These are phyloP conservation scores for Zaprionus africanus DNA, from an alignment of 1,140 invertebrate genomes.

Conservation along the genomic window DNA sequence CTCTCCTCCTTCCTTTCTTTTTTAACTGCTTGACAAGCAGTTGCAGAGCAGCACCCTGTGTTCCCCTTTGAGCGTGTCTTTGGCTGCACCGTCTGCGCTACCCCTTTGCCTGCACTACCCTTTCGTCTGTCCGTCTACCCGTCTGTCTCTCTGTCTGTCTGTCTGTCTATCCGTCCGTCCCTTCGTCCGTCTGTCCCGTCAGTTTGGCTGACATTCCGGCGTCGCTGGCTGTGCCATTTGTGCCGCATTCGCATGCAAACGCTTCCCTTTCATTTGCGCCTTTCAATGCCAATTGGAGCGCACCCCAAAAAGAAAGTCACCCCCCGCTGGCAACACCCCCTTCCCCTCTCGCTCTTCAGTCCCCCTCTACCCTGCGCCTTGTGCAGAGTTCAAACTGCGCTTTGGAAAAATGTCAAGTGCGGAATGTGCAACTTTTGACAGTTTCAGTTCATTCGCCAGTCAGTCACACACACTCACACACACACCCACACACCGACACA, in stretches of 20 bases:
- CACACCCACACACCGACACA: conserved; percentile 1
- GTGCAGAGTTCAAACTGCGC: conserved; percentile 71
- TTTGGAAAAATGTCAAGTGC: conserved; percentile 80
- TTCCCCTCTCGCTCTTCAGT: no score
- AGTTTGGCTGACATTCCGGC: conserved; percentile 64
- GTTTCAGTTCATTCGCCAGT: conserved; percentile 78
- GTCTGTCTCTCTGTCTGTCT: background rate
- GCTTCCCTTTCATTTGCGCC: conserved; percentile 74
- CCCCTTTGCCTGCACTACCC: background rate
- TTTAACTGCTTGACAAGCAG: conserved; percentile 48
- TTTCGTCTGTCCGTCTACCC: background rate
- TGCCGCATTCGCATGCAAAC: conserved; percentile 32
- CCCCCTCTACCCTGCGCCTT: no score
- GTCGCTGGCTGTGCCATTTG: conserved; percentile 54
- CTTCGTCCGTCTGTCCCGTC: background rate
- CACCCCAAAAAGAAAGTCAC: conserved; percentile 38
- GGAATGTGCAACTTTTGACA: conserved; percentile 84
- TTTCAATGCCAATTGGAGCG: conserved; percentile 58
- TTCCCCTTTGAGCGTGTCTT: background rate
- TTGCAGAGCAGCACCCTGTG: background rate
- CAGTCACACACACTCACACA: conserved; percentile 27
- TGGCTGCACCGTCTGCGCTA: background rate
- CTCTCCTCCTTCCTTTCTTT: background rate
- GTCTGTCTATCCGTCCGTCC: background rate
- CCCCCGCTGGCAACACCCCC: background rate